Conservation (phyloP, 2,888 invertebrate genomes). For the Drosophila ustulata region DNA sequence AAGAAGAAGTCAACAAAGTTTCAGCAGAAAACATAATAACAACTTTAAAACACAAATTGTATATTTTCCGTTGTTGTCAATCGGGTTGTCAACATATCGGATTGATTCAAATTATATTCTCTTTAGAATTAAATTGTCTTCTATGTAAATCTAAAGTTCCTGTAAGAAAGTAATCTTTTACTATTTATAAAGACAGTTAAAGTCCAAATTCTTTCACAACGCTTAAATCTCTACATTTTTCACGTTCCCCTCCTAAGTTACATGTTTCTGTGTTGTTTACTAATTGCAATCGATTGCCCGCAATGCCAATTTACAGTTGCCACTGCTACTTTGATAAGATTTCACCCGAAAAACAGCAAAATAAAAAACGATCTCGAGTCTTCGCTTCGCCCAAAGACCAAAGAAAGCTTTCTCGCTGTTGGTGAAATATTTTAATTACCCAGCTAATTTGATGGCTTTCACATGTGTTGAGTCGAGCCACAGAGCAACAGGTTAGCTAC, state of each 20-base stretch:
- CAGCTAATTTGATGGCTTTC: slow-evolving; percentile 45
- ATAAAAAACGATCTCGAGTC: slow-evolving; percentile 4
- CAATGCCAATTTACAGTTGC: slow-evolving; percentile 7
- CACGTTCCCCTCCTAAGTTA: neutral
- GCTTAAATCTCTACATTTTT: too few species aligned
- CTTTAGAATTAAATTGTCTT: too few species aligned
- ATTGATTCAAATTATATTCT: too few species aligned
- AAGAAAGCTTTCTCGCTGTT: slow-evolving; percentile 64
- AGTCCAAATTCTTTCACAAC: too few species aligned
- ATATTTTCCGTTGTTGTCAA: too few species aligned
- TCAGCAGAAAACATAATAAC: too few species aligned
- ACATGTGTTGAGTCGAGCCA: slow-evolving; percentile 24
- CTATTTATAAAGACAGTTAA: too few species aligned
- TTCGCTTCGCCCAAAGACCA: slow-evolving; percentile 37
- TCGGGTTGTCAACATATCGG: too few species aligned
- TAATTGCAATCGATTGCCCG: slow-evolving; percentile 37
- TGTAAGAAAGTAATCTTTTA: too few species aligned
- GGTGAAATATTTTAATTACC: slow-evolving; percentile 46
- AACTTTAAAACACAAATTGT: too few species aligned
- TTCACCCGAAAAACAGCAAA: slow-evolving; percentile 50
- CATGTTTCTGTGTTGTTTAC: slow-evolving; percentile 10
- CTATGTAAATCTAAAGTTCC: too few species aligned
- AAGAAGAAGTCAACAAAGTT: too few species aligned
- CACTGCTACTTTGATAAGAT: slow-evolving; percentile 64
- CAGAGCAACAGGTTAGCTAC: slow-evolving; percentile 49